Evolutionary conservation across 2,888 invertebrate genomes (phyloP).

Genomic region (Cabera pusaria): DNA sequence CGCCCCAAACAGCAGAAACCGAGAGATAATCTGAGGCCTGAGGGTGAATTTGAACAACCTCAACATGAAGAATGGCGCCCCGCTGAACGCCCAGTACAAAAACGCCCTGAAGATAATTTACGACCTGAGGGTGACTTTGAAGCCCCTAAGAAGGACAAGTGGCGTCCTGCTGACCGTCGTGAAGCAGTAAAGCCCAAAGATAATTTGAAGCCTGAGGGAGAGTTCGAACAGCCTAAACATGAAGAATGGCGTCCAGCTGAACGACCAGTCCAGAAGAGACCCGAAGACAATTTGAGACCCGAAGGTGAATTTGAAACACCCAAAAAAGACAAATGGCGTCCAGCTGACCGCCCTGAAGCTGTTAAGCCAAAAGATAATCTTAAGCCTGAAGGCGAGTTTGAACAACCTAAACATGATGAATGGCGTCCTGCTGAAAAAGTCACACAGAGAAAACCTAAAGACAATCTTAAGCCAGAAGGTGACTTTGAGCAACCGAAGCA

Average conservation of each 20-base stretch:
- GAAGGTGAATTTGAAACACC: conserved; percentile 82
- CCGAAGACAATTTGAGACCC: conserved; percentile 69
- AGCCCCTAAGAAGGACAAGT: no score
- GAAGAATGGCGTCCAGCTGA: conserved; percentile 42
- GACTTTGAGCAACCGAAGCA: conserved; percentile 45
- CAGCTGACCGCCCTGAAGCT: conserved; percentile 50
- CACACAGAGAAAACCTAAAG: conserved; percentile 58
- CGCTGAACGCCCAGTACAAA: conserved; percentile 33
- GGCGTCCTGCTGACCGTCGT: no score
- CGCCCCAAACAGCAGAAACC: conserved; percentile 54
- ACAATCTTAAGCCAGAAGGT: conserved; percentile 76
- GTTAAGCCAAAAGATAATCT: conserved; percentile 67
- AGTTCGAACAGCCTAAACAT: conserved; percentile 71
- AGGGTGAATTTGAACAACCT: conserved; percentile 79
- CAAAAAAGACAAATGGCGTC: conserved; percentile 65
- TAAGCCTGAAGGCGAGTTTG: conserved; percentile 84
- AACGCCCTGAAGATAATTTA: no score
- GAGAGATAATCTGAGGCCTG: conserved; percentile 77
- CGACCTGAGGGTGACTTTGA: no score
- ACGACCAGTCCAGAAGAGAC: conserved; percentile 34
- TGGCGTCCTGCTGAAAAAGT: conserved; percentile 68
- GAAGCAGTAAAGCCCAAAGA: conserved; percentile 49
- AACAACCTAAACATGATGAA: conserved; percentile 74
- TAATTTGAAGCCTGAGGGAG: conserved; percentile 52
- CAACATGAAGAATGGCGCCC: conserved; percentile 47